Evolutionary conservation across 2,113 vertebrate genomes (phyloP).

Genomic region (Petaurus breviceps): DNA sequence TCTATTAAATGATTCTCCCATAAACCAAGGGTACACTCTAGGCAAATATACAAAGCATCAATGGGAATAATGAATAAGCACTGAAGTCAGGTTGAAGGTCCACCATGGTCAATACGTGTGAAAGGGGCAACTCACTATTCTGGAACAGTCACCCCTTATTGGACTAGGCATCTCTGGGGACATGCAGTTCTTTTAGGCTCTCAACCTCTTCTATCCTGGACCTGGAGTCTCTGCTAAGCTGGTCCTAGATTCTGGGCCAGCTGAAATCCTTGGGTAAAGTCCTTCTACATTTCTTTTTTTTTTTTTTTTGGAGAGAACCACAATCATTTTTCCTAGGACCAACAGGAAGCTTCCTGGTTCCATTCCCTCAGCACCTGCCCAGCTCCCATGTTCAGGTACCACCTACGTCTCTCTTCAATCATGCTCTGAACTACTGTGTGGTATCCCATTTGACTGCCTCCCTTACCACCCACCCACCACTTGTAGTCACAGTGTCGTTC

Average conservation of each 20-base stretch:
- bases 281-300: too few relatives aligned
- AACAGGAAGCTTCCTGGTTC: too few relatives aligned
- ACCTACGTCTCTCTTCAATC: neutral
- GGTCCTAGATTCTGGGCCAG: neutral
- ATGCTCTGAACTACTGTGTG: neutral
- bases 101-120: too few relatives aligned
- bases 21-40: neutral
- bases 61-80: neutral
- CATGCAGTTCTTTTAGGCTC: neutral
- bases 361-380: too few relatives aligned
- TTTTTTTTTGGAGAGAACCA: too few relatives aligned
- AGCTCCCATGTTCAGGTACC: too few relatives aligned
- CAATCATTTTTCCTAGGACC: too few relatives aligned
- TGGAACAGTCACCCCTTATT: neutral
- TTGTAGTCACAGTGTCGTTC: neutral
- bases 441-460: neutral
- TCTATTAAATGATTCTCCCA: neutral
- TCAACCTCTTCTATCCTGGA: neutral
- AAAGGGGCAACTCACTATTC: neutral
- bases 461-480: neutral
- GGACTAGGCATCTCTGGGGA: neutral
- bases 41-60: neutral
- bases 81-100: neutral
- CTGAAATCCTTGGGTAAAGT: too few relatives aligned
- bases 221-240: neutral